A percentile compares a stretch with the other conserved stretches of the same genome.
Conservation (phyloP, 1,140 invertebrate genomes). For the Reticulitermes speratus region DNA sequence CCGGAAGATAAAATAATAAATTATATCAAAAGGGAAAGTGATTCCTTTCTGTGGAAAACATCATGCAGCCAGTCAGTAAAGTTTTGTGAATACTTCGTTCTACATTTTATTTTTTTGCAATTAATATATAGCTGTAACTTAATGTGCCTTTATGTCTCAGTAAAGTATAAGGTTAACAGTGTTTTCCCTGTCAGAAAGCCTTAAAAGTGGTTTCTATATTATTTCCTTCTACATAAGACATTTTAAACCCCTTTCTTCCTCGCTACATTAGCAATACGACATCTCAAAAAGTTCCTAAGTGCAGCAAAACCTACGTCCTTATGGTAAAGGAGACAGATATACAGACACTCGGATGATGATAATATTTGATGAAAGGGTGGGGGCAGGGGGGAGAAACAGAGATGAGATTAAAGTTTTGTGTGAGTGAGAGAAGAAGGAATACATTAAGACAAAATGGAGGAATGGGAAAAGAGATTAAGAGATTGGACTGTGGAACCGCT, state of each 20-base stretch:
- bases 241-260: not conserved
- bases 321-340: not conserved
- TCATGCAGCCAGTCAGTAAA: not conserved
- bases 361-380: slow-evolving; percentile 9
- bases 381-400: not conserved
- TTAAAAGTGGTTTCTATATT: not conserved
- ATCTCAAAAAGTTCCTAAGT: not conserved
- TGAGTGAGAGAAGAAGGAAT: slow-evolving; percentile 7
- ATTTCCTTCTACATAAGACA: not conserved
- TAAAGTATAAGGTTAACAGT: not conserved
- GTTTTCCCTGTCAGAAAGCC: not conserved
- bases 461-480: not conserved
- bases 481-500: not conserved
- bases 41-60: no score
- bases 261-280: not conserved
- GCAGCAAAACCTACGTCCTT: not conserved
- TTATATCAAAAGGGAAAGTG: no score
- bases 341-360: not conserved
- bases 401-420: slow-evolving; percentile 16
- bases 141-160: not conserved
- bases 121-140: not conserved
- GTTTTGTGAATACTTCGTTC: not conserved
- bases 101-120: not conserved
- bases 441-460: slow-evolving; percentile 6
- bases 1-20: no score